Percentiles rank a stretch among this genome's conserved stretches.
Evolutionary conservation across 1,140 invertebrate genomes (phyloP).

Genomic region (Camponotus floridanus): DNA sequence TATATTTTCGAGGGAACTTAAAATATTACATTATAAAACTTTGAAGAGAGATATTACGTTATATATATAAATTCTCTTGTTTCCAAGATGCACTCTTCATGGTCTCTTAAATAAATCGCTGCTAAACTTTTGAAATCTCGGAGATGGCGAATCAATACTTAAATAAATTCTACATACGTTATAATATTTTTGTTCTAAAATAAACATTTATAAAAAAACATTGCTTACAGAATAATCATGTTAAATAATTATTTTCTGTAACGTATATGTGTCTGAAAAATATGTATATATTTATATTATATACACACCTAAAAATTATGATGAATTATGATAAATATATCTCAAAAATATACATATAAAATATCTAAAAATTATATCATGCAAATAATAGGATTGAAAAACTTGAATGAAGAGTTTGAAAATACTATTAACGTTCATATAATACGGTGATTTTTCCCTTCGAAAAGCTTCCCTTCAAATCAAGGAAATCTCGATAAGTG

Average conservation of each 20-base stretch:
- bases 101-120: too few species aligned
- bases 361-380: neutral
- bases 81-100: too few species aligned
- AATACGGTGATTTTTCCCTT: conserved; percentile 14
- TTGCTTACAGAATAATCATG: neutral
- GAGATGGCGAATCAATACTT: too few species aligned
- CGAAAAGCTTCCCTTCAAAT: neutral
- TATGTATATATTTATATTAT: too few species aligned
- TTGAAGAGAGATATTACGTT: too few species aligned
- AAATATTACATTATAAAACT: neutral
- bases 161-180: too few species aligned
- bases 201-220: too few species aligned
- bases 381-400: neutral
- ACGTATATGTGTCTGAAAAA: too few species aligned
- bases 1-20: neutral
- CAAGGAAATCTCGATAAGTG: neutral
- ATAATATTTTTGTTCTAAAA: too few species aligned
- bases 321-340: neutral
- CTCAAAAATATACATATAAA: neutral
- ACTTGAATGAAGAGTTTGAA: neutral
- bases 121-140: too few species aligned
- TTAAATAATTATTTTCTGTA: neutral
- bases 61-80: neutral
- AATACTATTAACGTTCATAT: neutral
- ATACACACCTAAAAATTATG: neutral